phyloP scores from a whole-genome alignment of 2,113 vertebrate genomes.

The Lampris megalopsis region DNA sequence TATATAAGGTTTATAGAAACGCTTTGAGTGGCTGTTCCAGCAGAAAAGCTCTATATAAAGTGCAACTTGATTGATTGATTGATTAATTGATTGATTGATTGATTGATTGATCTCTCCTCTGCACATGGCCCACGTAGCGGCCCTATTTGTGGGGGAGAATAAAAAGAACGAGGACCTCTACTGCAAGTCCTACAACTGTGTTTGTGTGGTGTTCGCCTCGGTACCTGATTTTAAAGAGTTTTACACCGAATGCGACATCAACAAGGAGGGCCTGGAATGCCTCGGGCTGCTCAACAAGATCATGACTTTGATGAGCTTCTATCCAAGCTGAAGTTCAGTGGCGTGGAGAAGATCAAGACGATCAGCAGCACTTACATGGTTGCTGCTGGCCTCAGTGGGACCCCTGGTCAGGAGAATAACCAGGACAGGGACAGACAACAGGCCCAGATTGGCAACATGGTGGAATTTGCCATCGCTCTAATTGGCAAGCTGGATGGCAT shows the following conservation, averaged over 20 bases:
- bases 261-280: conserved; percentile 93
- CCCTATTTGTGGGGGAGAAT: no score
- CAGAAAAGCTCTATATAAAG: no score
- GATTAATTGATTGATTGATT: no score
- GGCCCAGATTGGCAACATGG: conserved; percentile 90
- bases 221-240: conserved; percentile 94
- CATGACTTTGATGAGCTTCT: conserved; percentile 96
- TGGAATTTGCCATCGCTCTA: conserved; percentile 90
- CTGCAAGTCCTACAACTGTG: conserved; percentile 92
- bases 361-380: conserved; percentile 95
- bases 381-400: conserved; percentile 87
- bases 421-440: conserved; percentile 89
- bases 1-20: no score
- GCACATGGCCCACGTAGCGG: no score
- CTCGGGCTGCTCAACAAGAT: conserved; percentile 91
- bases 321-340: conserved; percentile 62
- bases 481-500: conserved; percentile 92
- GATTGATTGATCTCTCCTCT: no score
- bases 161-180: conserved; percentile 86
- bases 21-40: no score
- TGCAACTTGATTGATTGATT: no score
- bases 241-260: conserved; percentile 92
- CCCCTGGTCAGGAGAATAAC: conserved; percentile 85
- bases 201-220: conserved; percentile 92
- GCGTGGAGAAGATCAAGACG: conserved; percentile 94